Evolutionary conservation across 2,113 vertebrate species (phyloP), one percentile per base, ranked within the genome.

Genomic region (Myiagra hebetior): DNA sequence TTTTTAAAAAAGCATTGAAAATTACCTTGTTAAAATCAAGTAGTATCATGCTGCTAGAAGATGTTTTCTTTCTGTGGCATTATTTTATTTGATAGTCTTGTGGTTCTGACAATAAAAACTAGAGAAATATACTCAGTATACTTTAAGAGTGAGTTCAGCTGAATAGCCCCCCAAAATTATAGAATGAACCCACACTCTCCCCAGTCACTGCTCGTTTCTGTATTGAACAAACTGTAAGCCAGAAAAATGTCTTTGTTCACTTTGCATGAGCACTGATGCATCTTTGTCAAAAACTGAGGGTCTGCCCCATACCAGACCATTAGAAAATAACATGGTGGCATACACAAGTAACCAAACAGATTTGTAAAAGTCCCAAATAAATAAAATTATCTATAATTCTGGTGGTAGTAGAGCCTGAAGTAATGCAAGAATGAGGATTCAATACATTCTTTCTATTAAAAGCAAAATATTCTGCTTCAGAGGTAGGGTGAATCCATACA

Each of bases 1-100:
- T 95, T 97, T 89, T 96, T 91, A 49, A 92, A 85, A 95, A 97
- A 95, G 88, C 85, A 92, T 65, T 84, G 91, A 91, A 98, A 97
- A 96, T 95, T 22, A 93, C 91, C 93, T 97, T 96, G 96, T 98
- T 97, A 97, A 97, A 98, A 97, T 97, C 92, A 96, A 97, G 91
- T 95, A 97, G 96, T 95, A 95, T 27, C 44, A 41, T 87, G 52
- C 85, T 90, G 53, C 89, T 85, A 81, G 46, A 85, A 92, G 53
- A 52, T 49, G 22, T 91, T 73, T 91, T 87, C 83, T 92, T 93
- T 89, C 15, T 23, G 72, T 91, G 80, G 85, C 74, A 53, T 85
- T 96, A 94, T 89, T 95, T 94, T 88, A 77, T 87, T 74, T 70
- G 39, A 73, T 76, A 89, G 82, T 81, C 63, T 42, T 73, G 46